A percentile compares a stretch with the other conserved stretches of the same genome.
Conservation (phyloP, 2,797 vertebrate species). For the Eospalax fontanierii region DNA sequence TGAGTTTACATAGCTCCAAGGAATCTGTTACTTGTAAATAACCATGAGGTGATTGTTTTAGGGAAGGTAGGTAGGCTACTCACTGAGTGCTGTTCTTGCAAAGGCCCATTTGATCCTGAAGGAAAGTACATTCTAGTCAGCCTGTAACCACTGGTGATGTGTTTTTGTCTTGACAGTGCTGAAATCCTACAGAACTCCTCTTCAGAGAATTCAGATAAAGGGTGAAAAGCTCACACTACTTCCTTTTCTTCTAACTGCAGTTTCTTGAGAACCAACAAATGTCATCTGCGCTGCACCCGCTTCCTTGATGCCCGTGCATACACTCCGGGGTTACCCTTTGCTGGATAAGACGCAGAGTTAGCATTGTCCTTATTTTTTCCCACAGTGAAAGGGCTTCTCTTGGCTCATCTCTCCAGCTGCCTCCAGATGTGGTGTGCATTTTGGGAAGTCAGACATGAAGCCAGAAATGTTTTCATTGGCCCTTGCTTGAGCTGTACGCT, state of each 20-base stretch:
- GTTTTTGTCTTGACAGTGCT: constrained; percentile 74
- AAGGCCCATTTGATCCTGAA: constrained; percentile 28
- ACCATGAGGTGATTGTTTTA: neutral
- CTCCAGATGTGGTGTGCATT: constrained; percentile 44
- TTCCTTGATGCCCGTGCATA: neutral
- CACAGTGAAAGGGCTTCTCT: constrained; percentile 56
- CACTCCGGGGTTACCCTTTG: neutral
- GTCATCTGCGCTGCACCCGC: neutral
- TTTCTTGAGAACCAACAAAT: constrained; percentile 73
- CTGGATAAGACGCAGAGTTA: neutral
- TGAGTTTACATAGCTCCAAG: neutral
- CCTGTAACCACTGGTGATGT: constrained; percentile 39
- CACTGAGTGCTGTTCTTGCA: constrained; percentile 9
- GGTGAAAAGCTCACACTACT: constrained; percentile 85
- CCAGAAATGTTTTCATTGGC: constrained; percentile 69
- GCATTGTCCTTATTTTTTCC: neutral
- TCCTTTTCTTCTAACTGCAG: constrained; percentile 77
- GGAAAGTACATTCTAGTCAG: constrained; percentile 52
- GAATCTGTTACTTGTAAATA: constrained; percentile 32
- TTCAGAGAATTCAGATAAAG: constrained; percentile 80
- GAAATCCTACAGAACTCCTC: constrained; percentile 77
- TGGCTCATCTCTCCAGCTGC: constrained; percentile 76
- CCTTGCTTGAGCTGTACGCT: constrained; percentile 40
- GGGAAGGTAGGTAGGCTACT: neutral
- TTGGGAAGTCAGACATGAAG: constrained; percentile 63